Conservation (phyloP, 2,888 invertebrate genomes). For the Biston stratarius region DNA sequence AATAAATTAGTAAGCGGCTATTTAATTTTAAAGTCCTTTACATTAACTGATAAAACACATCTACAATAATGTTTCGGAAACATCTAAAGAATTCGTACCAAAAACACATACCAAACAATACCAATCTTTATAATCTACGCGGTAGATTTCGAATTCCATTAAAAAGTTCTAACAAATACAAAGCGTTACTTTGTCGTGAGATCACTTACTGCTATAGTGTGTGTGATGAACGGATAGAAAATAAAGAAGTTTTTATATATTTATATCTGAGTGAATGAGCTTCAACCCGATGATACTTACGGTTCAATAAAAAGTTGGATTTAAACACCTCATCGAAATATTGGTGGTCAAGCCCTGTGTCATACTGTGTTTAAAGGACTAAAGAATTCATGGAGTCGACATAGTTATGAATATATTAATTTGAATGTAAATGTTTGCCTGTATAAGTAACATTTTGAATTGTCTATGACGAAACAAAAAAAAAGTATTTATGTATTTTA, state of each 20-base stretch:
- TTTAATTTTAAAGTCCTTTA: slow-evolving; percentile 40
- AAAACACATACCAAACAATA: not conserved
- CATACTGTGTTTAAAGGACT: slow-evolving; percentile 47
- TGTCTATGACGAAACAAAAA: too few relatives aligned
- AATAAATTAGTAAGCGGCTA: slow-evolving; percentile 27
- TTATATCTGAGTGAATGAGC: slow-evolving; percentile 69
- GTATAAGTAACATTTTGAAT: too few relatives aligned
- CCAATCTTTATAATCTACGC: not conserved
- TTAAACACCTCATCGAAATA: slow-evolving; percentile 76
- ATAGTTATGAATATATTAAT: not conserved
- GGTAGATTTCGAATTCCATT: slow-evolving; percentile 16
- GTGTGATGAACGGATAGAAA: slow-evolving; percentile 46
- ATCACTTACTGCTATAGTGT: slow-evolving; percentile 34
- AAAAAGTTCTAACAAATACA: not conserved
- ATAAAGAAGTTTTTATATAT: slow-evolving; percentile 56
- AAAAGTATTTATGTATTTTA: too few relatives aligned
- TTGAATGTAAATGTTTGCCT: too few relatives aligned
- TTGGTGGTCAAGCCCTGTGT: slow-evolving; percentile 56
- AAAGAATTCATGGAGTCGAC: slow-evolving; percentile 50
- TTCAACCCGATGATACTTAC: slow-evolving; percentile 66
- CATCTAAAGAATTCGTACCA: slow-evolving; percentile 52
- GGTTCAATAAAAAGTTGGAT: slow-evolving; percentile 77
- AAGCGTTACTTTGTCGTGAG: slow-evolving; percentile 6
- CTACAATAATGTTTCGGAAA: slow-evolving; percentile 56
- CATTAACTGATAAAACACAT: slow-evolving; percentile 56